Percentiles rank a stretch among this genome's conserved stretches.
Conservation (phyloP, 2,797 vertebrate genomes). For the Aselliscus stoliczkanus region DNA sequence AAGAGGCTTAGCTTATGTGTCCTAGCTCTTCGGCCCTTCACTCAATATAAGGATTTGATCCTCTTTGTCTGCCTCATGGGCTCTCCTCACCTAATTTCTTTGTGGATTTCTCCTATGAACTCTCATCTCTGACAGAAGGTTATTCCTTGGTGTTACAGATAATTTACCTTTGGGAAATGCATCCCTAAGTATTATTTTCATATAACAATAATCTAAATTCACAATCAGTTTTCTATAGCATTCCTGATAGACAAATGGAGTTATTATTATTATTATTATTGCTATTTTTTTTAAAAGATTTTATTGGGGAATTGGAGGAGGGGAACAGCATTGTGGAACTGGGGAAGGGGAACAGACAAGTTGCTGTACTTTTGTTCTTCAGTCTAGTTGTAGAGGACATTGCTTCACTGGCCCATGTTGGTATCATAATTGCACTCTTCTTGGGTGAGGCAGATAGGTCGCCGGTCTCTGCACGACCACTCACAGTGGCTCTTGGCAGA, state of each 20-base stretch:
- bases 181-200: constrained; percentile 4
- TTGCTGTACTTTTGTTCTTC: too few relatives aligned
- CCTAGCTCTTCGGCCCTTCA: not conserved
- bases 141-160: not conserved
- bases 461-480: too few relatives aligned
- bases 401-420: too few relatives aligned
- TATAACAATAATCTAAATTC: not conserved
- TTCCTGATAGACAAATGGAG: not conserved
- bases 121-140: not conserved
- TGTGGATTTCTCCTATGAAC: not conserved
- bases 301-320: too few relatives aligned
- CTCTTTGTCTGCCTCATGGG: not conserved
- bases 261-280: too few relatives aligned
- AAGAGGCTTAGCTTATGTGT: not conserved
- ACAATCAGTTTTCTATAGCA: not conserved
- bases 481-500: too few relatives aligned
- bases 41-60: not conserved
- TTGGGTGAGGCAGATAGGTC: too few relatives aligned
- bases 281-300: too few relatives aligned
- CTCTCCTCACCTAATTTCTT: not conserved
- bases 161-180: not conserved
- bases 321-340: too few relatives aligned
- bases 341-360: too few relatives aligned
- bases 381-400: too few relatives aligned
- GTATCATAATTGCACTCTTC: too few relatives aligned